Percentiles rank a stretch among this genome's conserved stretches.
Evolutionary conservation across 2,888 invertebrate genomes (phyloP).

Genomic region (Callinectes sapidus): DNA sequence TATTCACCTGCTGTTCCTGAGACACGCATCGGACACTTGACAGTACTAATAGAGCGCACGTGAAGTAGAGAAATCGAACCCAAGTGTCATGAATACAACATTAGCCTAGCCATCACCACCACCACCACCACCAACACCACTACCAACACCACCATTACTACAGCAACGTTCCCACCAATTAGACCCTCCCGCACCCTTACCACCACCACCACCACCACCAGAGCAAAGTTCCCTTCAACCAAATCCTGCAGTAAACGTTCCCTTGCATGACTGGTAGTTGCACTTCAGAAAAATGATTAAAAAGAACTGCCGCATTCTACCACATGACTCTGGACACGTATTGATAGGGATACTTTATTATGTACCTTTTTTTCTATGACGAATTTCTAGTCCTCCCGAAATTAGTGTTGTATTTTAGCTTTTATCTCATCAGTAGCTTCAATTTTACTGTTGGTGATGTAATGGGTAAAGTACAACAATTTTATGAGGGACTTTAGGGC

Average conservation of each 20-base stretch:
- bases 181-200: too few species aligned
- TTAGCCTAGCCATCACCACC: background rate
- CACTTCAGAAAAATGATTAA: background rate
- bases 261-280: background rate
- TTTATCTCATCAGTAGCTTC: too few species aligned
- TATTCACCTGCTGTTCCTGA: background rate
- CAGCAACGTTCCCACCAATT: background rate
- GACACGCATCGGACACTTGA: background rate
- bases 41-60: background rate
- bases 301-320: background rate
- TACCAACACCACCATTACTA: background rate
- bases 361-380: too few species aligned
- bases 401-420: too few species aligned
- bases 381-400: too few species aligned
- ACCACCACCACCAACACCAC: background rate
- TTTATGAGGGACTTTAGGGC: too few species aligned
- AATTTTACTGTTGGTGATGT: too few species aligned
- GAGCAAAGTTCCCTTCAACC: background rate
- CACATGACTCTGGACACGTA: too few species aligned
- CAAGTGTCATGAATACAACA: conserved; percentile 5
- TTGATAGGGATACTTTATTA: too few species aligned
- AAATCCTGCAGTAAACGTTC: background rate
- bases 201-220: background rate
- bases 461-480: too few species aligned
- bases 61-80: background rate